phyloP scores from a whole-genome alignment of 2,888 invertebrate species.

The Eumacrocentrus americanus region DNA sequence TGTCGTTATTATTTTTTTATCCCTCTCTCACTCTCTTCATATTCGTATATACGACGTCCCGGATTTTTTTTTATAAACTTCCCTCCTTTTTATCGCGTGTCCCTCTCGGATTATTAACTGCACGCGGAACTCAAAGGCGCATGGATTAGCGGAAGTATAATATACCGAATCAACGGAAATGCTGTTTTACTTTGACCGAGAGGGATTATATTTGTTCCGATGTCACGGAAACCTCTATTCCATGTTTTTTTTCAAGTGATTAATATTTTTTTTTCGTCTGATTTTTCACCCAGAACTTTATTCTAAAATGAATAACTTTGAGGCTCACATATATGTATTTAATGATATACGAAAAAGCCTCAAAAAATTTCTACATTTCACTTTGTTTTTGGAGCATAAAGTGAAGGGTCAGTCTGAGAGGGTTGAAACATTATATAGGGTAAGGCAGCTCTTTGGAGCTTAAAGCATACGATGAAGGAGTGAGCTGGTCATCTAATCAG shows the following conservation, averaged over 20 bases:
- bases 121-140: conserved; percentile 41
- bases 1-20: neutral
- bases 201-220: conserved; percentile 33
- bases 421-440: conserved; percentile 22
- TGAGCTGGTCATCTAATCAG: conserved; percentile 44
- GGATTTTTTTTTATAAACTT: conserved; percentile 11
- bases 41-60: neutral
- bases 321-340: conserved; percentile 10
- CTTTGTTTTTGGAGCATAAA: no score
- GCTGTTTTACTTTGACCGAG: conserved; percentile 23
- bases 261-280: neutral
- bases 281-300: conserved; percentile 27
- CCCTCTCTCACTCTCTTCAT: neutral
- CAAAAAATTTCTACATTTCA: no score
- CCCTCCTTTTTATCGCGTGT: conserved; percentile 43
- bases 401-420: conserved; percentile 9
- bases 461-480: neutral
- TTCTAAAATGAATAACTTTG: neutral
- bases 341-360: no score
- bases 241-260: conserved; percentile 8
- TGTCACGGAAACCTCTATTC: conserved; percentile 28
- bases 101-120: conserved; percentile 50
- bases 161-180: conserved; percentile 43
- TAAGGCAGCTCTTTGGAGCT: conserved; percentile 28
- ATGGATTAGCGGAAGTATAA: conserved; percentile 48